Base-by-base conservation (phyloP, 2,888 invertebrate species). In the Cantharis lateralis region DNA sequence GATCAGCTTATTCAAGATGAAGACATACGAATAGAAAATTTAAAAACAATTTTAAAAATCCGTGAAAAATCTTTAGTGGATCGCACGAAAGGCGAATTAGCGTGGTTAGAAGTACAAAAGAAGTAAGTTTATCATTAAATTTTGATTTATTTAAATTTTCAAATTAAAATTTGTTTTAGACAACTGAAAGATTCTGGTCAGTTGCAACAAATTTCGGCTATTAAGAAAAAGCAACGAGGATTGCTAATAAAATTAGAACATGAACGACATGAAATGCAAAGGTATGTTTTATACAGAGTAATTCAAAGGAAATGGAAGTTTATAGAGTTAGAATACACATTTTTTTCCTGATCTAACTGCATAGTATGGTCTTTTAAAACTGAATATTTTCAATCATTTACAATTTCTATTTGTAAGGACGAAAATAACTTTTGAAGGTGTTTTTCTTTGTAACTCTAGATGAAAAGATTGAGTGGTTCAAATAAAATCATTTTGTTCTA, bases 151-250 rank as follows among this genome's bases (percentile, higher is more conserved):
- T 3, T 28, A 61, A 15, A 26, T 48, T 61, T 71, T 32, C 16
- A 62, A 73, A 28, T 72, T 15, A 20, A 20, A 26, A 3, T 71
- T 71, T 66, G 26, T 84, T 84, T 69, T 77, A 89, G 90, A 80
- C 88, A 89, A 82, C 88, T 90, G 28, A 88, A 90, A 74, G 89
- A 91, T 81, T 91, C 91, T 70, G 92, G 92, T 0, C 88, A 90
- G 70, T 87, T 91, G 24, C 89, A 90, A 64, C 89, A 90, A 82
- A 90, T 91, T 76, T 90, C 91, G 0, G 86, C 91, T 1, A 90
- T 94, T 24, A 92, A 92, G 82, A 93, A 93, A 85, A 93, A 92
- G 80, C 93, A 94, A 85, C 87, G 93, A 76, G 93, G 91, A 0
- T 88, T 94, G 74, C 86, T 94, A 74, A 85, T 93, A 76, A 92